Percentiles rank a stretch among this genome's conserved stretches.
Evolutionary conservation across 1,140 invertebrate genomes (phyloP).

Genomic region (Adelges cooleyi): DNA sequence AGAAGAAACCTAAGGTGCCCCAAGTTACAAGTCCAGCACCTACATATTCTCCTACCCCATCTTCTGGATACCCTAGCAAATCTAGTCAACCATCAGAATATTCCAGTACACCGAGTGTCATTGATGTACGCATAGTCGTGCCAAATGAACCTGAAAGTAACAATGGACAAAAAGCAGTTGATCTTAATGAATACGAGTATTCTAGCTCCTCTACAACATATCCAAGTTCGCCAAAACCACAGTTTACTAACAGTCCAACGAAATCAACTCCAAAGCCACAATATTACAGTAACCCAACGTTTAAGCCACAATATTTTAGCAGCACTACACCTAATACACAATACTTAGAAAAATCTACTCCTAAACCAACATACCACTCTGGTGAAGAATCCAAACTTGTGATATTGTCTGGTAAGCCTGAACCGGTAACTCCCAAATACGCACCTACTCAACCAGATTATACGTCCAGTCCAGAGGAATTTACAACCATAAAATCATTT

Average conservation of each 20-base stretch:
- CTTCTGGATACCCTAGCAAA: background rate
- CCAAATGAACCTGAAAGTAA: background rate
- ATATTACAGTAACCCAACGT: too few species aligned
- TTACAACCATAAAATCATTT: background rate
- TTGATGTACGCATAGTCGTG: slow-evolving; percentile 2
- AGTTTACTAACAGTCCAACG: too few species aligned
- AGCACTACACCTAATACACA: background rate
- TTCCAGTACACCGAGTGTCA: background rate
- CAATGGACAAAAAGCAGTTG: background rate
- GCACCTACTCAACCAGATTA: background rate
- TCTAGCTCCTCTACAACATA: background rate
- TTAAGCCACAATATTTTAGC: too few species aligned
- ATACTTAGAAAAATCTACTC: background rate
- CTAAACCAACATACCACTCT: background rate
- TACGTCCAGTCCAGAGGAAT: background rate
- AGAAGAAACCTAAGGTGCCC: background rate
- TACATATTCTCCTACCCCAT: background rate
- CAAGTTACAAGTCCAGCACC: background rate
- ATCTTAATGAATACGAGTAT: background rate
- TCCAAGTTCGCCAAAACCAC: too few species aligned
- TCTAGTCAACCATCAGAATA: background rate
- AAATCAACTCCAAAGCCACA: too few species aligned
- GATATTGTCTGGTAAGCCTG: background rate
- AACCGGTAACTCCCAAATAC: background rate
- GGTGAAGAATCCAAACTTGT: background rate